Evolutionary conservation across 2,888 invertebrate species (phyloP), one percentile per base, ranked within the genome.

Genomic region (Nomada lathburiana): DNA sequence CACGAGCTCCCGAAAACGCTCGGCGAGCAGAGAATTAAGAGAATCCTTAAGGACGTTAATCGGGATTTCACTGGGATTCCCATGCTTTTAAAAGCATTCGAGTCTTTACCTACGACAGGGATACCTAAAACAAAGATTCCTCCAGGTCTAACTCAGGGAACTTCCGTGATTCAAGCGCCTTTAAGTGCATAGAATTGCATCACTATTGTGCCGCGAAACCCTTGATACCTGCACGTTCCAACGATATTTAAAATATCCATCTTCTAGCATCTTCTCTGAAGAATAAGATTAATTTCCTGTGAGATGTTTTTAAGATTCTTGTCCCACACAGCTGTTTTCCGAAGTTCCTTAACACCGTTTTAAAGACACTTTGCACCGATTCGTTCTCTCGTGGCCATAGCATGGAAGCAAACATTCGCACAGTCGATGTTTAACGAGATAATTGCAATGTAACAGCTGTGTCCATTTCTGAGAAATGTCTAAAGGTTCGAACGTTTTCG

Each of bases 381-480:
- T 16, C 20, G 0, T 20, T 63, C 16, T 16, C 0, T 42, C 20
- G 13, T 20, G 29, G 2, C 9, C 26, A 1, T 36, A 1, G 5
- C 36, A 36, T 36, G 5, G 7, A 5, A 4, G 23, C 1, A 60
- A 60, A 16, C 5, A 23, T 29, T 20, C 26, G 18, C 18, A 0
- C 29, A 18, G 23, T 52, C 16, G n/a, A 23, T 47, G 23, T 68
- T 50, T 23, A 16, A 59, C 42, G n/a, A 57, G 50, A 79, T 79
- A 75, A 79, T 79, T 63, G 72, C 36, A 20, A 3, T 5, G 23
- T 2, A 29, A 44, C 44, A 20, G 50, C 68, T 68, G 55, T 57
- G 62, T 10, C 42, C 42, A 36, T 67, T 47, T 18, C 29, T 2
- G 29, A 50, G 36, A 60, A 47, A 26, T 29, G 36, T 5, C 18